Base-by-base conservation (phyloP, 2,797 vertebrate species). In the Heliangelus exortis region DNA sequence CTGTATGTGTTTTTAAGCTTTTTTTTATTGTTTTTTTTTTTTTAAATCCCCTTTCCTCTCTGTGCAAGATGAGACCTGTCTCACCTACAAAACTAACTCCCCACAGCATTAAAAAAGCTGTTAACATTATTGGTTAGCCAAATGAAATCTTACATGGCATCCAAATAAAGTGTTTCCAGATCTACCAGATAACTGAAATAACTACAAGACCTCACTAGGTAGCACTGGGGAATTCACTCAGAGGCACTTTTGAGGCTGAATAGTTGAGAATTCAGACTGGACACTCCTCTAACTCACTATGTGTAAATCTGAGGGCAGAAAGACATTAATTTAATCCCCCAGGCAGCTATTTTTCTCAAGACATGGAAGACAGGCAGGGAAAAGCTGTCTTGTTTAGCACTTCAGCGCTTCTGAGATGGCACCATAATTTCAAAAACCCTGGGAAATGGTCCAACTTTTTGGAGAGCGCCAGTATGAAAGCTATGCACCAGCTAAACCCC, bases 241-340 rank as follows among this genome's bases (percentile, higher is more conserved):
- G 79, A 95, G 92, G 87, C 71, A 93, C 94, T 96, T 97, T 31
- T 39, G 57, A 59, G 55, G 55, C 34, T 93, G 58, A 80, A 84
- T 1, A 83, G 59, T 59, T 82, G 34, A 68, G 90, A 95, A 92
- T 69, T 22, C 74, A 92, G 34, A 39, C 51, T 67, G 57, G 39
- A 81, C 21, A 87, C 16, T 28, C 28, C 43, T 96, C 29, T 71
- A 72, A 84, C 12, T 94, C 77, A 84, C 33, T 80, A 65, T 12
- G 33, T 22, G 20, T 31, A 77, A 87, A 81, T 77, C 51, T 29
- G 58, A 94, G 92, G 47, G 59, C 43, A 93, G 50, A 86, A 80
- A 29, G 43, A 89, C 22, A 58, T 23, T 73, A 71, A 76, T 54
- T 75, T 43, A 61, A 83, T 71, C 5, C 26, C 51, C 25, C 78